Base-by-base conservation (phyloP, 2,797 vertebrate genomes). In the Falco columbarius region DNA sequence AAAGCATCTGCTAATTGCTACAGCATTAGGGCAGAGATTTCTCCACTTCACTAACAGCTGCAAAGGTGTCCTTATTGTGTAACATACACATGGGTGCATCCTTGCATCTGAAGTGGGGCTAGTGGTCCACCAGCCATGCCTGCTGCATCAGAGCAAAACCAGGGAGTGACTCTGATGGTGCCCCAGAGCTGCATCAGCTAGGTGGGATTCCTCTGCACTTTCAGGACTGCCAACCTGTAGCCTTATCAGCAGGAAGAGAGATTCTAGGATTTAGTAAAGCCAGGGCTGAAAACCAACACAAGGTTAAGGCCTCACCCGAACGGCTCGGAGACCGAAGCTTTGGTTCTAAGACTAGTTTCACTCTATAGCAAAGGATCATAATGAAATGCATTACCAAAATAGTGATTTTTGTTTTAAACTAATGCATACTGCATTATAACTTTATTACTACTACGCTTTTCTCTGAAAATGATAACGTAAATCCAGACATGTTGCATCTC, bases 241-340 rank as follows among this genome's bases (percentile, higher is more conserved):
- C 52, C 36, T 56, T 30, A 3, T 13, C 27, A 55, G 46, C 11
- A 77, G 79, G 13, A 46, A 18, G 30, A 36, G 27, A 9, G 13
- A 14, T 14, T 1, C 24, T 52, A 30, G 34, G n/a, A 3, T 9
- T 17, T 29, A 5, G 15, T 1, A 22, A 4, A 29, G 30, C 27
- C 61, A 27, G 54, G 0, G 54, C 80, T 65, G 56, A 52, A 61
- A 36, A 63, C 12, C 51, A 88, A 58, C 58, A 9, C 32, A 15
- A 77, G n/a, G 32, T 1, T 36, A 34, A 42, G 29, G 12, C 38
- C 32, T 30, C 5, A 4, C 42, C 8, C 3, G 13, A n/a, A 38
- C 3, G 38, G 12, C 51, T 40, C 54, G 44, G 16, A 22, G 29
- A 12, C 24, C 12, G 7, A 46, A 34, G 7, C 6, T 55, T 42